Percentiles rank a stretch among this genome's conserved stretches.
Conservation (phyloP, 2,113 vertebrate species). For the Daubentonia madagascariensis region DNA sequence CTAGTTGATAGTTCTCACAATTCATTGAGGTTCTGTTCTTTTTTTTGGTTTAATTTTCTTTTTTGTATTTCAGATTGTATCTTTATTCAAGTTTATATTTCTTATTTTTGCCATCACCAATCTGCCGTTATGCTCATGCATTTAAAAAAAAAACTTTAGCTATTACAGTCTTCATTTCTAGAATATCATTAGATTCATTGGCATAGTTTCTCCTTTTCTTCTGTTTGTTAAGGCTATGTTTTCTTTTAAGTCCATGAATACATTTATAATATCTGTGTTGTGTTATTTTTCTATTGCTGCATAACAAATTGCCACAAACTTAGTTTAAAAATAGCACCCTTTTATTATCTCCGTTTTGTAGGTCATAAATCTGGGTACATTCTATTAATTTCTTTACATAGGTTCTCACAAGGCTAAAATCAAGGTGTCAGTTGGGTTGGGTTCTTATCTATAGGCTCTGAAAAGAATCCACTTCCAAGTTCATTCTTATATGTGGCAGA, state of each 20-base stretch:
- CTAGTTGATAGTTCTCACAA: neutral
- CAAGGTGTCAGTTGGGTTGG: neutral
- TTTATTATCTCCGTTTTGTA: neutral
- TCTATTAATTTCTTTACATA: neutral
- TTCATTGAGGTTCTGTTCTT: neutral
- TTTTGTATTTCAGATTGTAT: neutral
- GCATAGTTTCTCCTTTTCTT: neutral
- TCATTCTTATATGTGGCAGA: neutral
- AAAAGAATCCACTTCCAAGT: neutral
- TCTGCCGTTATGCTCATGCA: neutral
- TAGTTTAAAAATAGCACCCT: neutral
- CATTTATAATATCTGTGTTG: neutral
- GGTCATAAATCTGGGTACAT: neutral
- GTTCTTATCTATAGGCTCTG: neutral
- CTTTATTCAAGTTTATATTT: neutral
- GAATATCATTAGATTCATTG: neutral
- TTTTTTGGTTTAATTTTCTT: neutral
- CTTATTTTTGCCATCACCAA: neutral
- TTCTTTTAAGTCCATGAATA: neutral
- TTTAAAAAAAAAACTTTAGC: neutral
- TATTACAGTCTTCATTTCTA: neutral
- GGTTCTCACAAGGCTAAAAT: neutral
- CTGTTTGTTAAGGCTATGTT: neutral
- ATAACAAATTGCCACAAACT: neutral
- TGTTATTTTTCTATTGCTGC: neutral